Conservation (phyloP, 2,888 invertebrate genomes). For the Dryobota labecula region DNA sequence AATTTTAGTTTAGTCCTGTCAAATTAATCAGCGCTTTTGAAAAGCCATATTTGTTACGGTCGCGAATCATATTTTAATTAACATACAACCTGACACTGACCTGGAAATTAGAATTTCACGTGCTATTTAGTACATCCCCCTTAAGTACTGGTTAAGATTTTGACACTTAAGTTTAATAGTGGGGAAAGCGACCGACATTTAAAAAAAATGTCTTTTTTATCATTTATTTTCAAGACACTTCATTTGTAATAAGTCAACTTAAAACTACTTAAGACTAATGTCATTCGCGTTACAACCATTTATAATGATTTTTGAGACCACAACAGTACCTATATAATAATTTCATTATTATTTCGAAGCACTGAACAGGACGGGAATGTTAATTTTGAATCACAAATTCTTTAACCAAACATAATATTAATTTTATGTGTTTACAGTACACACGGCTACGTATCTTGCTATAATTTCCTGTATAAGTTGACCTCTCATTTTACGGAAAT, state of each 20-base stretch:
- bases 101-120: too few species aligned
- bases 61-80: too few species aligned
- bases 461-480: too few species aligned
- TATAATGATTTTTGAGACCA: slow-evolving; percentile 81
- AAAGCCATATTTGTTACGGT: too few species aligned
- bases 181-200: slow-evolving; percentile 22
- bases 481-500: too few species aligned
- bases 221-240: slow-evolving; percentile 18
- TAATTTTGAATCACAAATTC: slow-evolving; percentile 80
- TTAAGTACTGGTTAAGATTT: slow-evolving; percentile 56
- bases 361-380: slow-evolving; percentile 82
- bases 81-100: too few species aligned
- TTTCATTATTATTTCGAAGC: slow-evolving; percentile 72
- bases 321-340: slow-evolving; percentile 72
- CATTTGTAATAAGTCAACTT: slow-evolving; percentile 57
- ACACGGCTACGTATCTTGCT: too few species aligned
- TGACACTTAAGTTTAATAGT: slow-evolving; percentile 34
- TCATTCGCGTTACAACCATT: slow-evolving; percentile 80
- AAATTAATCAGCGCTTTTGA: too few species aligned
- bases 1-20: too few species aligned
- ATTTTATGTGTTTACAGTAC: too few species aligned
- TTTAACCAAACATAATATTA: slow-evolving; percentile 45
- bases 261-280: slow-evolving; percentile 73
- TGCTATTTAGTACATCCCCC: too few species aligned
- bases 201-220: neutral